Conservation (phyloP, 2,797 vertebrate species). For the Microctenopoma steveboyesi region DNA sequence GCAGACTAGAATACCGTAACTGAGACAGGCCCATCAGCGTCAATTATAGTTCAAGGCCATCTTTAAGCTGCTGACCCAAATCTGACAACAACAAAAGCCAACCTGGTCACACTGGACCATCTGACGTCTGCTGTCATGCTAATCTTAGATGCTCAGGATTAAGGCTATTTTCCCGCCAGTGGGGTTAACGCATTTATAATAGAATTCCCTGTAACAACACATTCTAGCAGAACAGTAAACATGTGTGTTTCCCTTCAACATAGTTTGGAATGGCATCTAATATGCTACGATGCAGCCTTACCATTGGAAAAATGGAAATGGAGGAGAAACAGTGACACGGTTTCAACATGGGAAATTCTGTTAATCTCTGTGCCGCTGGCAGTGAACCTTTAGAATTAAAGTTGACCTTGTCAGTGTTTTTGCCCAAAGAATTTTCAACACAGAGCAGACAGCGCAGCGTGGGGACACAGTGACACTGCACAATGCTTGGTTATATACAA, state of each 20-base stretch:
- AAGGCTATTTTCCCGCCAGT: constrained; percentile 74
- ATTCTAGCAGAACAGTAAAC: constrained; percentile 59
- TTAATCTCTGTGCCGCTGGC: constrained; percentile 69
- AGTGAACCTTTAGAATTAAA: constrained; percentile 70
- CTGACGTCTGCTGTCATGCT: constrained; percentile 80
- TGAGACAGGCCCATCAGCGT: constrained; percentile 58
- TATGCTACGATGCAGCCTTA: neutral
- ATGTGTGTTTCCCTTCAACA: constrained; percentile 60
- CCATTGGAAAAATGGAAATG: constrained; percentile 35
- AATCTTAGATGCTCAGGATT: constrained; percentile 83
- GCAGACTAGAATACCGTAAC: constrained; percentile 34
- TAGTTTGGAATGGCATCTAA: constrained; percentile 29
- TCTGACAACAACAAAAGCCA: constrained; percentile 80
- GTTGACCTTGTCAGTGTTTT: constrained; percentile 71
- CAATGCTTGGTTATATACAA: constrained; percentile 41
- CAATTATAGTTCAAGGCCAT: constrained; percentile 73
- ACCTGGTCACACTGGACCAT: constrained; percentile 78
- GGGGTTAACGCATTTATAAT: constrained; percentile 68
- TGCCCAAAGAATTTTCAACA: constrained; percentile 66
- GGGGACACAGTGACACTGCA: constrained; percentile 48
- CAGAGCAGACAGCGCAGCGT: constrained; percentile 46
- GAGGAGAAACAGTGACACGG: constrained; percentile 37
- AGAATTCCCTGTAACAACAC: constrained; percentile 53
- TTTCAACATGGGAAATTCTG: constrained; percentile 58
- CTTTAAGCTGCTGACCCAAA: constrained; percentile 80